phyloP scores from a whole-genome alignment of 2,113 vertebrate species.

The Abramis brama region DNA sequence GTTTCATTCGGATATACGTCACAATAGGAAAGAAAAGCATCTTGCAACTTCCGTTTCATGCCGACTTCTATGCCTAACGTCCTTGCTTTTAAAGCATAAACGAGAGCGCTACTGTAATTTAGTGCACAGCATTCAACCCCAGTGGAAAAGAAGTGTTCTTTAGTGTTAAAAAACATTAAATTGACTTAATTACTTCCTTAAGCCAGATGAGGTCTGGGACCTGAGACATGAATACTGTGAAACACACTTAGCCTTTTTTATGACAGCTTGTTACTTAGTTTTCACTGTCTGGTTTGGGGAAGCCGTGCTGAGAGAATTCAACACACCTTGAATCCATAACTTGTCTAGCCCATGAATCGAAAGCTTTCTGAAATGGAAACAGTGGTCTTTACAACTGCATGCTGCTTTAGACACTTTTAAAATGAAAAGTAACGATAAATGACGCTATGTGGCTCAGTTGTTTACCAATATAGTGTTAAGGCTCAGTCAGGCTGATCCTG shows the following conservation, averaged over 20 bases:
- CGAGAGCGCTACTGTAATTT: neutral
- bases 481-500: neutral
- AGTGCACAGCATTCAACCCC: neutral
- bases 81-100: neutral
- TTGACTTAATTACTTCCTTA: conserved; percentile 17
- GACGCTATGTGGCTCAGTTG: neutral
- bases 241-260: neutral
- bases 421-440: neutral
- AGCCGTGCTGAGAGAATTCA: conserved; percentile 7
- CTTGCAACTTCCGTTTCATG: too few relatives aligned
- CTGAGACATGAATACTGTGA: neutral
- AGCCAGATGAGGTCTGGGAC: conserved; percentile 10
- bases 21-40: too few relatives aligned
- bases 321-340: conserved; percentile 24
- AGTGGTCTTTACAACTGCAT: neutral
- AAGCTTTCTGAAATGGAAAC: conserved; percentile 1
- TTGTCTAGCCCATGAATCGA: neutral
- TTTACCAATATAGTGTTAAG: neutral
- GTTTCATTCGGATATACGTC: too few relatives aligned
- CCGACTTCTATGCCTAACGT: neutral
- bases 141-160: neutral
- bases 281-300: conserved; percentile 1
- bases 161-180: conserved; percentile 4
- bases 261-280: conserved; percentile 16
- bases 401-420: conserved; percentile 2